A percentile compares a stretch with the other conserved stretches of the same genome.
Conservation (phyloP, 2,113 vertebrate species). For the Maccullochella peelii region DNA sequence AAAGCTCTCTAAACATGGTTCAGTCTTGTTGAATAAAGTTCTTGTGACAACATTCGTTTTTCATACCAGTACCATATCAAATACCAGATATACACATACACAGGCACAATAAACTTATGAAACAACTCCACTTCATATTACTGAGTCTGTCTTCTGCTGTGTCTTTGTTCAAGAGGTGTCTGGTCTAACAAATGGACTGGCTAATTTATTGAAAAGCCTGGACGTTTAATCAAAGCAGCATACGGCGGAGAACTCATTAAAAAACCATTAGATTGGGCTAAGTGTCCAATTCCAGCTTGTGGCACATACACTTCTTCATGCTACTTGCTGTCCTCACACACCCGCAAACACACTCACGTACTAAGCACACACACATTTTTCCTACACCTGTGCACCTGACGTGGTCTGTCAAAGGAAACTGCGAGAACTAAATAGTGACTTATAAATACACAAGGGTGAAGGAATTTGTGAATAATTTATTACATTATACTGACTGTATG, state of each 20-base stretch:
- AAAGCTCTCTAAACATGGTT: neutral
- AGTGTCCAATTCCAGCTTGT: conserved; percentile 66
- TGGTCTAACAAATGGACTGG: conserved; percentile 54
- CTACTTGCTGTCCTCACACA: conserved; percentile 38
- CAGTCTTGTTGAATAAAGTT: neutral
- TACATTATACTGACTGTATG: neutral
- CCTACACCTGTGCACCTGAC: neutral
- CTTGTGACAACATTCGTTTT: neutral
- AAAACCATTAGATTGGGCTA: conserved; percentile 75
- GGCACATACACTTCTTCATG: conserved; percentile 50
- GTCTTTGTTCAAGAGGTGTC: conserved; percentile 35
- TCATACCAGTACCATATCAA: too few species aligned
- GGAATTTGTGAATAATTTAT: neutral
- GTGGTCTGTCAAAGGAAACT: conserved; percentile 5
- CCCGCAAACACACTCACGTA: conserved; percentile 17
- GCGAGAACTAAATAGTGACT: neutral
- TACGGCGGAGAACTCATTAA: conserved; percentile 75
- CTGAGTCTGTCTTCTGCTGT: conserved; percentile 1
- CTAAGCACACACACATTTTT: neutral
- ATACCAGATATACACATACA: neutral
- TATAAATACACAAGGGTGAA: neutral
- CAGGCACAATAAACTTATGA: neutral
- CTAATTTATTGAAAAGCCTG: conserved; percentile 72
- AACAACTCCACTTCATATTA: neutral
- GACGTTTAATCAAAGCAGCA: conserved; percentile 78